Conservation (phyloP, 2,888 invertebrate genomes). For the Cylloceria caligata region DNA sequence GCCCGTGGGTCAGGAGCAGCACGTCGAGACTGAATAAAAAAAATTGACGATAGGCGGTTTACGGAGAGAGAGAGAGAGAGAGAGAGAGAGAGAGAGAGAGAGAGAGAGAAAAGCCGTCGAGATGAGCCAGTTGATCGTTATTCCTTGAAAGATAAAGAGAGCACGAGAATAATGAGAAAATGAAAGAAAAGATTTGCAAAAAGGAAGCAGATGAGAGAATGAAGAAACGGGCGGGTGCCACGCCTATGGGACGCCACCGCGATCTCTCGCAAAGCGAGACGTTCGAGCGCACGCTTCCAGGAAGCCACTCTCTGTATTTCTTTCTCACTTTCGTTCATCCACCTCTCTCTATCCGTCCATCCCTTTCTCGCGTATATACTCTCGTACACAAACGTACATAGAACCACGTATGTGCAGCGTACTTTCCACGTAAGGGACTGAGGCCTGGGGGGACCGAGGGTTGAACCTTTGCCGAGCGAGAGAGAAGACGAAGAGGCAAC, state of each 20-base stretch:
- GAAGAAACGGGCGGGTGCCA: constrained; percentile 61
- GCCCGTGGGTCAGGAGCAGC: constrained; percentile 36
- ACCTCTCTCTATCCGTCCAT: constrained; percentile 42
- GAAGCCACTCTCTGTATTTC: constrained; percentile 44
- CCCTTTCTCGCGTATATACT: constrained; percentile 43
- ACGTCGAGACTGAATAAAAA: constrained; percentile 29
- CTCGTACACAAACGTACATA: constrained; percentile 38
- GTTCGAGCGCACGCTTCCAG: constrained; percentile 59
- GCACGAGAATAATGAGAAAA: constrained; percentile 43
- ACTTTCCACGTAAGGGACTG: constrained; percentile 34
- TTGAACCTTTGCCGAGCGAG: constrained; percentile 23
- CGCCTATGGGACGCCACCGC: constrained; percentile 69
- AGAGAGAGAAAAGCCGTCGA: constrained; percentile 13
- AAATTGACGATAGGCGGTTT: constrained; percentile 31
- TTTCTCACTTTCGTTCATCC: constrained; percentile 31
- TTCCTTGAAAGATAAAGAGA: constrained; percentile 41
- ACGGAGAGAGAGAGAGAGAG: not conserved
- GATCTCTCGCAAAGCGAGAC: constrained; percentile 66
- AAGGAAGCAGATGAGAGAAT: constrained; percentile 5
- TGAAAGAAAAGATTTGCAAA: constrained; percentile 29
- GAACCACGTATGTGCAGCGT: constrained; percentile 33
- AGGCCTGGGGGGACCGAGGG: constrained; percentile 4
- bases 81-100: not conserved
- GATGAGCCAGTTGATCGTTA: constrained; percentile 42
- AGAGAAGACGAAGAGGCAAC: not conserved